Conservation (phyloP, 2,888 invertebrate species). For the Argyra leucocephala region DNA sequence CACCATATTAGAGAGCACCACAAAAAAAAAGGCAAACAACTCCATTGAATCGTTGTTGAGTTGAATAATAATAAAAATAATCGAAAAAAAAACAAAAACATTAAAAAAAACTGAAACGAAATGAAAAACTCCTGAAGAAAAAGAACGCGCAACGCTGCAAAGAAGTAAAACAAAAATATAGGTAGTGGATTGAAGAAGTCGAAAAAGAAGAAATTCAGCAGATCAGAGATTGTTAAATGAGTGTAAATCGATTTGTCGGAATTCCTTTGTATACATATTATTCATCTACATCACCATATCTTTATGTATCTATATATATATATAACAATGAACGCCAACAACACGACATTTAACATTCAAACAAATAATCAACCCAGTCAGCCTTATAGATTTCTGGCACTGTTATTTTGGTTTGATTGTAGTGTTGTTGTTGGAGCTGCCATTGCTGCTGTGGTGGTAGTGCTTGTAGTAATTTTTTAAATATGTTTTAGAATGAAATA, state of each 20-base stretch:
- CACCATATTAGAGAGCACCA: neutral
- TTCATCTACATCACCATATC: too few species aligned
- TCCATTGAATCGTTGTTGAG: neutral
- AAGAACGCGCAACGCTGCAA: neutral
- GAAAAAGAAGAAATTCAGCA: neutral
- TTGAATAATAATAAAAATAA: neutral
- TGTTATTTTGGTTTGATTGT: too few species aligned
- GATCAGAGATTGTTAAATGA: slow-evolving; percentile 6
- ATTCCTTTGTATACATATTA: neutral
- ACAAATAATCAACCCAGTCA: too few species aligned
- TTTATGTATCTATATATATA: too few species aligned
- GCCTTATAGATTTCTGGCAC: neutral
- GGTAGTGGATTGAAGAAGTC: too few species aligned
- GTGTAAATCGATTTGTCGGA: slow-evolving; percentile 6
- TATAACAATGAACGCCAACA: neutral
- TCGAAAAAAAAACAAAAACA: neutral
- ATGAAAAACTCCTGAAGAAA: neutral
- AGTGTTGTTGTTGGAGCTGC: neutral
- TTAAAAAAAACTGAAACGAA: too few species aligned
- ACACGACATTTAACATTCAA: slow-evolving; percentile 4
- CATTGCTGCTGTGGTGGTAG: neutral
- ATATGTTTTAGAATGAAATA: neutral
- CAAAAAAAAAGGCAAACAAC: neutral
- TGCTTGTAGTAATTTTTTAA: neutral
- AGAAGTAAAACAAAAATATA: too few species aligned